Evolutionary conservation across 1,140 invertebrate species (phyloP).

Genomic region (Mizuhopecten yessoensis): DNA sequence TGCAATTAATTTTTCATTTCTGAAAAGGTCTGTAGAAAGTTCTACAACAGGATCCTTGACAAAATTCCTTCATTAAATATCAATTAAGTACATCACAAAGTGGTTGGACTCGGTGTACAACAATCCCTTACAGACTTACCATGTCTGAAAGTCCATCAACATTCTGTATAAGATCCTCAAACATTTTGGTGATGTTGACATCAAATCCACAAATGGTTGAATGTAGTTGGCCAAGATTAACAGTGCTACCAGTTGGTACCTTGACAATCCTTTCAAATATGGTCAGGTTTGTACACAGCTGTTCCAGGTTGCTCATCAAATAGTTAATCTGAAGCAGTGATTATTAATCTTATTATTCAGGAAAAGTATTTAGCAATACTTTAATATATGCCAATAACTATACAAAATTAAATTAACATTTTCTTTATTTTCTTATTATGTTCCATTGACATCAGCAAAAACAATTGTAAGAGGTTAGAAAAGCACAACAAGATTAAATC

Average conservation of each 20-base stretch:
- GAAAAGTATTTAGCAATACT: not conserved
- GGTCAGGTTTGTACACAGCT: constrained; percentile 60
- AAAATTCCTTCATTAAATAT: too few relatives aligned
- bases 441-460: too few relatives aligned
- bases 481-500: too few relatives aligned
- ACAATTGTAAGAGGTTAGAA: too few relatives aligned
- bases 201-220: constrained; percentile 64
- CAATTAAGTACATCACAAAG: too few relatives aligned
- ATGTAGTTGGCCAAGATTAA: constrained; percentile 47
- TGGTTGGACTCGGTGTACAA: too few relatives aligned
- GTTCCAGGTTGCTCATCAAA: constrained; percentile 44
- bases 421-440: too few relatives aligned
- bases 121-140: not conserved
- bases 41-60: too few relatives aligned
- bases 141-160: constrained; percentile 62
- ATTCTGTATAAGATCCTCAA: constrained; percentile 60
- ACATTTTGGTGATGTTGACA: constrained; percentile 61
- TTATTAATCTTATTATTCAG: not conserved
- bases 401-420: too few relatives aligned
- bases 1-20: too few relatives aligned
- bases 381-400: too few relatives aligned
- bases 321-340: constrained; percentile 41
- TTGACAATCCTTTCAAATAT: constrained; percentile 61
- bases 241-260: constrained; percentile 51
- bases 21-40: too few relatives aligned